These are phyloP conservation scores for Callocephalon fimbriatum DNA, from an alignment of 2,113 vertebrate genomes.

Conservation along the genomic window DNA sequence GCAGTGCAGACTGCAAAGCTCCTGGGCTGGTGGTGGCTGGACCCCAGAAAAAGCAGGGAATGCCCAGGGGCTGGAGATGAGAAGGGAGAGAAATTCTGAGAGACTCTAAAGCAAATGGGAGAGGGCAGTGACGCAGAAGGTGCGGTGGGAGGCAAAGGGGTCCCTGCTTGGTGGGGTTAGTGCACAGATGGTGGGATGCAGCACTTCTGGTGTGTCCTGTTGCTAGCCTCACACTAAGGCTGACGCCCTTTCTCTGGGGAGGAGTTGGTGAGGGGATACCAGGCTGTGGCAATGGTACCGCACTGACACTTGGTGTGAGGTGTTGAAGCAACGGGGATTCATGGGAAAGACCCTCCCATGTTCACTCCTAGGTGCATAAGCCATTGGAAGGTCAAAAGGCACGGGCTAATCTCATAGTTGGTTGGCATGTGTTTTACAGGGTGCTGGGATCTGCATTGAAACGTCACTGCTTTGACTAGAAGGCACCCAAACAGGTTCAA, in stretches of 20 bases:
- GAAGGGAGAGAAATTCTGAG: not conserved
- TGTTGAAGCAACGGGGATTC: accelerated
- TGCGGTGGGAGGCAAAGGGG: not conserved
- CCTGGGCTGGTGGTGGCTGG: not conserved
- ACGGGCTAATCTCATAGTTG: accelerated
- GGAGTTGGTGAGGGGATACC: accelerated
- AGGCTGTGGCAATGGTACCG: not conserved
- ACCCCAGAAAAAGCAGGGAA: not conserved
- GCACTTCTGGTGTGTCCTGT: accelerated
- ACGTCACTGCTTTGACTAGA: not conserved
- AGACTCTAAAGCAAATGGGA: not conserved
- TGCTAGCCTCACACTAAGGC: accelerated
- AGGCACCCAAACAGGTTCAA: not conserved
- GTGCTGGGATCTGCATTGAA: not conserved
- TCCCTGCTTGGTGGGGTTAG: not conserved
- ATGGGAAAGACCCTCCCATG: accelerated
- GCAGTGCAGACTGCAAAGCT: not conserved
- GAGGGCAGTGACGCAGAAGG: not conserved
- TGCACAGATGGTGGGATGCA: not conserved
- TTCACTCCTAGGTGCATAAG: accelerated
- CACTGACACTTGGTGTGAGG: accelerated
- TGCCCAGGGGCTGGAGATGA: not conserved
- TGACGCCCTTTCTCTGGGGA: not conserved
- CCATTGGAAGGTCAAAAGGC: not conserved
- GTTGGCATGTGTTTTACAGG: not conserved